Percentiles rank a stretch among this genome's conserved stretches.
Evolutionary conservation across 2,113 vertebrate genomes (phyloP).

Genomic region (Burhinus oedicnemus): DNA sequence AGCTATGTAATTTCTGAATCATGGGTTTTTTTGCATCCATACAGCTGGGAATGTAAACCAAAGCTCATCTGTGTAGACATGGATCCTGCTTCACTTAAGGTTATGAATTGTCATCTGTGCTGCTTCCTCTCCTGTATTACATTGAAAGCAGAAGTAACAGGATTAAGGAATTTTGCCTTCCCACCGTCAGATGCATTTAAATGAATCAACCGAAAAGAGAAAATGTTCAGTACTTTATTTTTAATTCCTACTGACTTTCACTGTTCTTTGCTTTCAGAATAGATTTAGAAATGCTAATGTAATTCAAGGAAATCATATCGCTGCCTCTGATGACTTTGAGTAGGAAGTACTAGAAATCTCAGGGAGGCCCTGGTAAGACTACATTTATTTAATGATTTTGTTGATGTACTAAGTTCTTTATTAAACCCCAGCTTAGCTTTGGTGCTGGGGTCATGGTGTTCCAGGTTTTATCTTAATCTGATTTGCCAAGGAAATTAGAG

Average conservation of each 20-base stretch:
- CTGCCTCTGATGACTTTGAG: background rate
- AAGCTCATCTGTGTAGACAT: background rate
- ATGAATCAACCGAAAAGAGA: background rate
- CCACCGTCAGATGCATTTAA: background rate
- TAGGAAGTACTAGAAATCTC: background rate
- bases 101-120: background rate
- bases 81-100: background rate
- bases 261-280: background rate
- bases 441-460: background rate
- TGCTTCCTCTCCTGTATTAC: background rate
- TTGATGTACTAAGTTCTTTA: background rate
- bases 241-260: background rate
- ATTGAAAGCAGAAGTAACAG: background rate
- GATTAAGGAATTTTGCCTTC: background rate
- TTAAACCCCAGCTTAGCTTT: background rate
- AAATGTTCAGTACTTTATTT: background rate
- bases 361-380: background rate
- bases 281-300: background rate
- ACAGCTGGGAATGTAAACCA: background rate
- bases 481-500: background rate
- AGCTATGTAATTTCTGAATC: background rate
- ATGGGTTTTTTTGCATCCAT: background rate
- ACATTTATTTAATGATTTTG: background rate
- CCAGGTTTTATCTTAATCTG: background rate
- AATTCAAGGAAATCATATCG: background rate